Percentiles rank a stretch among this genome's conserved stretches.
Conservation (phyloP, 2,113 vertebrate genomes). For the Petroica traversi region DNA sequence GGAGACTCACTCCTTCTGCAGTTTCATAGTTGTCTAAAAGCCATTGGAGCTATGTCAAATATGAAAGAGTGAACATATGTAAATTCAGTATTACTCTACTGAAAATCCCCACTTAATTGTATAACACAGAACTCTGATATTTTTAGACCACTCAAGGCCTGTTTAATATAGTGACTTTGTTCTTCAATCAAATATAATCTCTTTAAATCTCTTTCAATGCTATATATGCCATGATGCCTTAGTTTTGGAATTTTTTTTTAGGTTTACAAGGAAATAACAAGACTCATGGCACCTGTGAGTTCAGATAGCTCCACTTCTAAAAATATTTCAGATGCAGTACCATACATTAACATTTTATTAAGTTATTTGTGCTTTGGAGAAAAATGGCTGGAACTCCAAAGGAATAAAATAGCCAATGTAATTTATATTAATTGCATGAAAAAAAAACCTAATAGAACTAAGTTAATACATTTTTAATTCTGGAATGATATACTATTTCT, state of each 20-base stretch:
- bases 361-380: not conserved
- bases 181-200: not conserved
- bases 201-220: not conserved
- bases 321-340: not conserved
- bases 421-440: not conserved
- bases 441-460: not conserved
- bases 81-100: conserved; percentile 24
- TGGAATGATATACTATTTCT: not conserved
- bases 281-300: not conserved
- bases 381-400: not conserved
- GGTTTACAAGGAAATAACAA: not conserved
- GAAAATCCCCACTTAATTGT: not conserved
- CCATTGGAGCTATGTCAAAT: conserved; percentile 78
- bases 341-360: not conserved
- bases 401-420: conserved; percentile 25
- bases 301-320: conserved; percentile 1
- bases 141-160: not conserved
- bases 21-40: conserved; percentile 84
- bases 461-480: not conserved
- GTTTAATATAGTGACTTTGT: not conserved
- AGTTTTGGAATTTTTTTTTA: not conserved
- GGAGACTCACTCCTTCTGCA: conserved; percentile 82
- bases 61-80: conserved; percentile 52
- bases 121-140: not conserved
- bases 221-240: not conserved